Percentiles rank a stretch among this genome's conserved stretches.
phyloP scores from a whole-genome alignment of 2,888 invertebrate genomes.

The Hetaerina titia region DNA sequence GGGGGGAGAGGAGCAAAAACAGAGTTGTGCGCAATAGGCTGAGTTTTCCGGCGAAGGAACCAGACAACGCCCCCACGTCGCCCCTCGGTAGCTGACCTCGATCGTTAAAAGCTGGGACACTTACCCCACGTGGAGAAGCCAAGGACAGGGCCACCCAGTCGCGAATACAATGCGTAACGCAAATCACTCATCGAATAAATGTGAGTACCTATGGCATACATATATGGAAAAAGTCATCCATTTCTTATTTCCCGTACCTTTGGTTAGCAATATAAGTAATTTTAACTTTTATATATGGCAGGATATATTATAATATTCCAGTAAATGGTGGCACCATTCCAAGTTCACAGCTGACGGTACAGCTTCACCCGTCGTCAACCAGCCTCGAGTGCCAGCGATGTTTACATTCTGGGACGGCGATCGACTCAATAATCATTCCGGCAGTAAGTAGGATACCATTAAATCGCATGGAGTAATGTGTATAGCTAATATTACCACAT shows the following conservation, averaged over 20 bases:
- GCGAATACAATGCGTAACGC: not conserved
- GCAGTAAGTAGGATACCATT: slow-evolving; percentile 27
- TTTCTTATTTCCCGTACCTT: not conserved
- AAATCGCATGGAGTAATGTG: not conserved
- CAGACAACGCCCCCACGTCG: slow-evolving; percentile 57
- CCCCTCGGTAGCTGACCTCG: slow-evolving; percentile 64
- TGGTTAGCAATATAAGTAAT: not conserved
- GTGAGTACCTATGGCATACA: not conserved
- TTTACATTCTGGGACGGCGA: not conserved
- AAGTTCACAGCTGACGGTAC: slow-evolving; percentile 64
- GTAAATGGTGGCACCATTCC: slow-evolving; percentile 63
- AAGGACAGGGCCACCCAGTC: slow-evolving; percentile 34
- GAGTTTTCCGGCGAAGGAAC: slow-evolving; percentile 59
- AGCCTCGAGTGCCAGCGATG: slow-evolving; percentile 29
- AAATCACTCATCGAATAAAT: not conserved
- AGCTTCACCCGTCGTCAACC: slow-evolving; percentile 52
- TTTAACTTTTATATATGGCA: not conserved
- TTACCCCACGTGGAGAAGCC: slow-evolving; percentile 58
- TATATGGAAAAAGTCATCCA: not conserved
- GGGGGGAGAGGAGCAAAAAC: slow-evolving; percentile 44
- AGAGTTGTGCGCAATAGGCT: slow-evolving; percentile 60
- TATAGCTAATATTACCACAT: not conserved
- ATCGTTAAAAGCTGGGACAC: slow-evolving; percentile 65
- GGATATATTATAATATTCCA: not conserved
- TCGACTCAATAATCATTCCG: not conserved